These are phyloP conservation scores for Elephas maximus DNA, from an alignment of 2,113 vertebrate genomes.

Conservation along the genomic window DNA sequence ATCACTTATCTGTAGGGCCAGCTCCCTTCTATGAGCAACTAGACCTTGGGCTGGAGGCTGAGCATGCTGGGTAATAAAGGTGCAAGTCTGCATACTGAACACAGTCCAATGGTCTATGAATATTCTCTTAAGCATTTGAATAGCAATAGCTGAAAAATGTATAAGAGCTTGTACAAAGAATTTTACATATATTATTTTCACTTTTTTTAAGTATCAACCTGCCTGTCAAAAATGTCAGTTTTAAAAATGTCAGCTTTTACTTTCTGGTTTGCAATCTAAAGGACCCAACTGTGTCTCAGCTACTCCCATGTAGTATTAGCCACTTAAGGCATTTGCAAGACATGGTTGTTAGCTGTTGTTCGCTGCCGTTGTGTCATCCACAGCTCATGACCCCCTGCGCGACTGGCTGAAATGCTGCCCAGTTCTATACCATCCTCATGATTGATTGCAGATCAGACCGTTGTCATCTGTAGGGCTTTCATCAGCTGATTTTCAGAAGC, in stretches of 20 bases:
- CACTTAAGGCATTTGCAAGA: not conserved
- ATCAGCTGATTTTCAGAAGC: not conserved
- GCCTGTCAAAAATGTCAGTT: not conserved
- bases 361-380: not conserved
- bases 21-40: not conserved
- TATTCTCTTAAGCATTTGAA: slow-evolving; percentile 45
- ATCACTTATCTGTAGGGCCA: not conserved
- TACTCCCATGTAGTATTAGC: not conserved
- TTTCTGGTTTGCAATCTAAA: slow-evolving; percentile 14
- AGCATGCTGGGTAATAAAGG: not conserved
- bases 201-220: not conserved
- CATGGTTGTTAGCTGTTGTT: not conserved
- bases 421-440: not conserved
- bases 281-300: not conserved
- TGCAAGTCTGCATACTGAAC: not conserved
- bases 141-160: not conserved
- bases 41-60: not conserved
- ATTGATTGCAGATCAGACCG: not conserved
- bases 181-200: slow-evolving; percentile 37
- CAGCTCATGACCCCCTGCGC: not conserved
- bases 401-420: not conserved
- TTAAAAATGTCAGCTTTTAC: slow-evolving; percentile 38
- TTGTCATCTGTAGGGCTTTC: not conserved
- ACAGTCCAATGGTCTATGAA: not conserved
- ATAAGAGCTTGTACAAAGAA: slow-evolving; percentile 20